Conservation (phyloP, 2,797 vertebrate species). For the Dendrocincla fuliginosa region DNA sequence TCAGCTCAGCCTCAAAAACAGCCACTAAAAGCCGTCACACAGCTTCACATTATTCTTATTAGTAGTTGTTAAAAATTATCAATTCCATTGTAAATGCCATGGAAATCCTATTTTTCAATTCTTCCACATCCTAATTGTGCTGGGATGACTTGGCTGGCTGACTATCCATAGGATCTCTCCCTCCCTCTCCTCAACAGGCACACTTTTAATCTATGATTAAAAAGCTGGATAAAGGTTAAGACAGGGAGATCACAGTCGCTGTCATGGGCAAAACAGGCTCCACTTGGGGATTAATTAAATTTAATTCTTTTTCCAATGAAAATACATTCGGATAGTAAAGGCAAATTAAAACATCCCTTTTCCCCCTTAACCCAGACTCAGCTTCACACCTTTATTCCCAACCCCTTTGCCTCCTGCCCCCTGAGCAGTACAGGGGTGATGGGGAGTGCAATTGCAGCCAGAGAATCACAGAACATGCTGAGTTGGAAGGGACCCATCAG, state of each 20-base stretch:
- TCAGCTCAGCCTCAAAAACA: neutral
- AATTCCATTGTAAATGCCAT: constrained; percentile 73
- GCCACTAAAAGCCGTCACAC: constrained; percentile 69
- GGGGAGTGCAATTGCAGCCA: neutral
- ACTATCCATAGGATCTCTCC: too few species aligned
- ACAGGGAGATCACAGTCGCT: neutral
- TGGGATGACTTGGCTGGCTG: neutral
- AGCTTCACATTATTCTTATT: constrained; percentile 73
- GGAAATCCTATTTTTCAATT: neutral
- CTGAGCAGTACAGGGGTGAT: neutral
- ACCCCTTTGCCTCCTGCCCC: neutral
- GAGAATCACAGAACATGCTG: neutral
- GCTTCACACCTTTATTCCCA: neutral
- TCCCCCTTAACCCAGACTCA: neutral
- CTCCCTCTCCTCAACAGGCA: neutral
- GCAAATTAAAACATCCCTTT: neutral
- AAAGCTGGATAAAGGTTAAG: neutral
- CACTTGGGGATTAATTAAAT: neutral
- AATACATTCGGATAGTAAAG: neutral
- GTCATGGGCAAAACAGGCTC: neutral
- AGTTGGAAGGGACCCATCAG: neutral
- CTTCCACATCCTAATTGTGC: neutral
- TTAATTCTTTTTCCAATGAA: neutral
- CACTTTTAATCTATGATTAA: neutral
- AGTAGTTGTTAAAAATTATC: constrained; percentile 14